phyloP scores from a whole-genome alignment of 2,113 vertebrate genomes.

The Sigmodon hispidus region DNA sequence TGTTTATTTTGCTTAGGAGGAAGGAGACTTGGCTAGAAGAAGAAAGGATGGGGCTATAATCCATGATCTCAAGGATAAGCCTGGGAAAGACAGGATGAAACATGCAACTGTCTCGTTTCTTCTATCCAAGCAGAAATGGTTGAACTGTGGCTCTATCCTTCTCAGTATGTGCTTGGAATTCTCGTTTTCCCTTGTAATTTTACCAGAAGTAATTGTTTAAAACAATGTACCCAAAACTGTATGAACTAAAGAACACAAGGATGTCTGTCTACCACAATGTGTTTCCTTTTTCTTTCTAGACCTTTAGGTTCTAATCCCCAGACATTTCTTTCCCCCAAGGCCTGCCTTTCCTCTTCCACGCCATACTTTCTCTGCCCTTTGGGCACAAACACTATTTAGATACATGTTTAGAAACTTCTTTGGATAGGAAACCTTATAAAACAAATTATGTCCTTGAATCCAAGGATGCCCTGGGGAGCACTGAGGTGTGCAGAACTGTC shows the following conservation, averaged over 20 bases:
- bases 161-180: background rate
- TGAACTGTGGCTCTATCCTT: background rate
- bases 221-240: background rate
- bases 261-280: background rate
- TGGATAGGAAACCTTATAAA: slow-evolving; percentile 61
- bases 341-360: background rate
- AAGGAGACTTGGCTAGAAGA: slow-evolving; percentile 11
- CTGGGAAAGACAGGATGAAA: background rate
- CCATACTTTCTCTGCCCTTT: background rate
- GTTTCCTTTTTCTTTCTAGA: background rate
- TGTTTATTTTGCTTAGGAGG: slow-evolving; percentile 8
- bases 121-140: background rate
- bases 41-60: background rate
- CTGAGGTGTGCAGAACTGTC: slow-evolving; percentile 56
- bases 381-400: slow-evolving; percentile 28
- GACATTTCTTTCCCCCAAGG: background rate
- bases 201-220: background rate
- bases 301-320: background rate
- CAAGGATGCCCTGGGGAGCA: slow-evolving; percentile 21
- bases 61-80: background rate
- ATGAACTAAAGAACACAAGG: background rate
- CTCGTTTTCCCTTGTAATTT: background rate
- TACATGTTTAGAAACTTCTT: slow-evolving; percentile 48
- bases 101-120: background rate
- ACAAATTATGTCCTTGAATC: slow-evolving; percentile 51